Base-by-base conservation (phyloP, 2,797 vertebrate genomes). In the Nyctalus aviator region DNA sequence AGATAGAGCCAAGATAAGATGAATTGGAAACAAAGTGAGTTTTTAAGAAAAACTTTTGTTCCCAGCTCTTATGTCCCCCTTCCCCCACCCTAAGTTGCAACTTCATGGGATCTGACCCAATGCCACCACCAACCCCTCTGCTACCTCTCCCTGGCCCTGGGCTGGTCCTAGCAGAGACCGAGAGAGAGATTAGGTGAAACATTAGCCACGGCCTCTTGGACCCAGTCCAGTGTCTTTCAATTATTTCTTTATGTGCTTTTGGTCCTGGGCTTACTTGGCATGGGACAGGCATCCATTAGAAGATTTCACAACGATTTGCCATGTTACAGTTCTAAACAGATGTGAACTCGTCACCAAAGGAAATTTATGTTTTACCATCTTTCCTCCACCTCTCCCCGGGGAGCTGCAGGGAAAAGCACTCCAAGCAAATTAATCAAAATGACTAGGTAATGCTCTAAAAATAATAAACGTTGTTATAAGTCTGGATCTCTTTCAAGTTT, bases 161-260 rank as follows among this genome's bases (percentile, higher is more conserved):
- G n/a, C 73, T 87, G 35, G 62, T n/a, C 25, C 8, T 15, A 0
- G 93, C 86, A 94, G 79, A 94, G 95, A 72, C 32, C n/a, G 8
- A 66, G 94, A 96, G 96, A 96, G 97, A 98, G 98, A 95, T 98
- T 98, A 97, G 97, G 98, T 98, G 97, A 98, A 98, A 98, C 95
- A 97, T 98, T 98, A 98, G 97, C 98, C 96, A 84, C 2, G 27
- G 96, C 94, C 97, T 93, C 95, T 95, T 98, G 98, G 97, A 97
- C 90, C 84, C 35, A 76, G 84, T 96, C 98, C 98, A 98, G 94
- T 66, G 90, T 95, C 97, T 97, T 97, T 98, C 98, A 98, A 98
- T 98, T 97, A 98, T 98, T 98, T 97, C 98, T 98, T 98, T 98
- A 97, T 98, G 97, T 97, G 96, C 96, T 97, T 97, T 91, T 57